A percentile compares a stretch with the other conserved stretches of the same genome.
phyloP scores from a whole-genome alignment of 2,888 invertebrate genomes.

The Eupithecia vulgata region DNA sequence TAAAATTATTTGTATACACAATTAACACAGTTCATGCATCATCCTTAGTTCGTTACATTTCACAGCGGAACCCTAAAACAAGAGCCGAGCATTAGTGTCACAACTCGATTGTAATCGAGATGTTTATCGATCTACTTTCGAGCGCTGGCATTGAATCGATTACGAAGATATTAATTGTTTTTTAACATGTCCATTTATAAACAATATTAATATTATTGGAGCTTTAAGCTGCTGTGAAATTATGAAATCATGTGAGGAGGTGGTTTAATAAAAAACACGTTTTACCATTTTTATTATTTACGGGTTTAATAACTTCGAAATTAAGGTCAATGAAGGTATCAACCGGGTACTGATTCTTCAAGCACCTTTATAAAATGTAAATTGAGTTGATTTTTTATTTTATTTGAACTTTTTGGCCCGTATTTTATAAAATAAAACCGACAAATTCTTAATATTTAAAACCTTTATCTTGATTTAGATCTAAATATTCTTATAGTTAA shows the following conservation, averaged over 20 bases:
- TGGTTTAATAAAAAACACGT: neutral
- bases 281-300: slow-evolving; percentile 2
- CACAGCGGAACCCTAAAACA: slow-evolving; percentile 4
- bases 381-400: too few relatives aligned
- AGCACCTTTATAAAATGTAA: neutral
- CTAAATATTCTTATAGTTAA: too few relatives aligned
- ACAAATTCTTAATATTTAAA: too few relatives aligned
- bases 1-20: too few relatives aligned
- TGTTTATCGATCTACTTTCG: slow-evolving; percentile 50
- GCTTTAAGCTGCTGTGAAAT: slow-evolving; percentile 1
- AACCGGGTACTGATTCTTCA: neutral
- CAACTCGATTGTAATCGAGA: slow-evolving; percentile 40
- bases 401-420: too few relatives aligned
- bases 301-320: neutral
- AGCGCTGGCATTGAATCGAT: slow-evolving; percentile 44
- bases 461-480: too few relatives aligned
- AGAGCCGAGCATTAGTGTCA: slow-evolving; percentile 36
- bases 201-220: slow-evolving; percentile 6
- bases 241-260: slow-evolving; percentile 1
- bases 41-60: neutral
- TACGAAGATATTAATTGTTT: slow-evolving; percentile 42
- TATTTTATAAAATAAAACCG: too few relatives aligned
- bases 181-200: slow-evolving; percentile 30
- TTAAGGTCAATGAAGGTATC: neutral
- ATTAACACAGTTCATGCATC: too few relatives aligned